These are phyloP conservation scores for Cyanistes caeruleus DNA, from an alignment of 2,113 vertebrate species.

Conservation along the genomic window DNA sequence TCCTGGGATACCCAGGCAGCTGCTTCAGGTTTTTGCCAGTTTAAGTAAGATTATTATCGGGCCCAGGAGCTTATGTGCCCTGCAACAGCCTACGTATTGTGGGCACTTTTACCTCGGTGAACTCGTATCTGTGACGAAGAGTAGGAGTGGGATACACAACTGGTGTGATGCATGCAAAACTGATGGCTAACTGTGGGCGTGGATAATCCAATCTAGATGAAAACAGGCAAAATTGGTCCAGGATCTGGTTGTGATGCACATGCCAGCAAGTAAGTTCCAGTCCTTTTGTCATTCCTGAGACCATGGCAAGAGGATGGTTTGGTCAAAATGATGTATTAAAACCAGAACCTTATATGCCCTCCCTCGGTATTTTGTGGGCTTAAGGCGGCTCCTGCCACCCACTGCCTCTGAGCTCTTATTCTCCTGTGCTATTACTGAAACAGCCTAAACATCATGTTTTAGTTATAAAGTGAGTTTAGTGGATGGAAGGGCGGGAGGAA, in stretches of 20 bases:
- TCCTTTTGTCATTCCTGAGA: not conserved
- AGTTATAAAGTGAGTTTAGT: constrained; percentile 65
- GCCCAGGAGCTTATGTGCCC: not conserved
- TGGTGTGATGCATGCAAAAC: accelerated
- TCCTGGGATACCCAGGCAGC: constrained; percentile 3
- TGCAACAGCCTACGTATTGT: not conserved
- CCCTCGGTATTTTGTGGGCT: not conserved
- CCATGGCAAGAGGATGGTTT: not conserved
- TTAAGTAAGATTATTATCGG: not conserved
- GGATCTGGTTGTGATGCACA: not conserved
- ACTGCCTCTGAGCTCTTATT: not conserved
- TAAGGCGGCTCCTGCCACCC: not conserved
- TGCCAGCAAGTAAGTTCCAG: not conserved
- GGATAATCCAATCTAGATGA: not conserved
- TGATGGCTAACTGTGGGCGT: not conserved
- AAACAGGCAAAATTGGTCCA: not conserved
- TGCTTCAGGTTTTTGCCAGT: not conserved
- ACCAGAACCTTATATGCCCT: not conserved
- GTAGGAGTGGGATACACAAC: not conserved
- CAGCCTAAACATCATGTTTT: constrained; percentile 62
- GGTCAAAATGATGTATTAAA: not conserved
- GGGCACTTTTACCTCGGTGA: not conserved
- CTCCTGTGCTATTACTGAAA: constrained; percentile 33
- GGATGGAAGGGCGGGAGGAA: constrained; percentile 14
- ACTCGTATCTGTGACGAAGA: not conserved